phyloP scores from a whole-genome alignment of 2,888 invertebrate species.

The Temnothorax ravouxi region DNA sequence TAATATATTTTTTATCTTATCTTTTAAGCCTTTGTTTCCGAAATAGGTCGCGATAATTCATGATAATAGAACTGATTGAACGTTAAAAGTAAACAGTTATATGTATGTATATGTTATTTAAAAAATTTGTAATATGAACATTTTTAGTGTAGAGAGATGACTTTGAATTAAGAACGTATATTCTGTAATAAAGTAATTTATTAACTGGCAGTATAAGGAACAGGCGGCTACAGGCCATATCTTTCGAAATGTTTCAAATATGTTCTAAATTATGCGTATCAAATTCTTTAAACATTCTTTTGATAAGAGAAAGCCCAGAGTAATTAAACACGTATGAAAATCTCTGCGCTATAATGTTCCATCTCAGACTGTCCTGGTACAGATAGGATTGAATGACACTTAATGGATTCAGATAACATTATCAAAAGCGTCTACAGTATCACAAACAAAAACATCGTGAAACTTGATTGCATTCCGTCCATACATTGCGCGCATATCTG shows the following conservation, averaged over 20 bases:
- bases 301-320: neutral
- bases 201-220: neutral
- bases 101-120: neutral
- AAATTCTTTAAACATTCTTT: conserved; percentile 6
- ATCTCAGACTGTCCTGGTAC: conserved; percentile 31
- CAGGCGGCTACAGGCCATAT: neutral
- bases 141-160: neutral
- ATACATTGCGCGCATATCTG: conserved; percentile 18
- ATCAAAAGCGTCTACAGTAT: conserved; percentile 38
- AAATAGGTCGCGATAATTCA: conserved; percentile 1
- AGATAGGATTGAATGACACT: conserved; percentile 54
- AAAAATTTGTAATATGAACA: neutral
- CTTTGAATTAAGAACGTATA: neutral
- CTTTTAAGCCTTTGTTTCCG: conserved; percentile 7
- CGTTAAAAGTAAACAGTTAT: neutral
- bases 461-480: conserved; percentile 46
- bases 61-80: conserved; percentile 15
- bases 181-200: neutral
- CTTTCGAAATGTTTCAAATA: neutral
- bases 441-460: conserved; percentile 48
- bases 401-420: conserved; percentile 55
- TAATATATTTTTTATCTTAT: conserved; percentile 24
- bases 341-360: conserved; percentile 14
- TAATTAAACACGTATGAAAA: neutral
- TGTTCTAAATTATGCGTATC: neutral